Base-by-base conservation (phyloP, 2,888 invertebrate species). In the Galeruca laticollis region DNA sequence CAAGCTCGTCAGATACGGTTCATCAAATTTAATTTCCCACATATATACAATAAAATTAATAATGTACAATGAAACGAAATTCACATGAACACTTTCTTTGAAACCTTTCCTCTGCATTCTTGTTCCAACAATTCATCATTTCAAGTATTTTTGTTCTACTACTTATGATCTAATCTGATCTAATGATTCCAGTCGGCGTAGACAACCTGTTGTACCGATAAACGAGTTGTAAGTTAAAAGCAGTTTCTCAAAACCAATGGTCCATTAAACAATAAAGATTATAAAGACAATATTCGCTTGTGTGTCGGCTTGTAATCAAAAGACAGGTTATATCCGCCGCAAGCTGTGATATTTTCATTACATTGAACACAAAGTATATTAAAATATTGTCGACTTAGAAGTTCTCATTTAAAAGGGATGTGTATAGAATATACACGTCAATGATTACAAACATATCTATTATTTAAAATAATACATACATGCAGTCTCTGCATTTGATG, bases 401-500 rank as follows among this genome's bases (percentile, higher is more conserved):
- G n/a, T n/a, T n/a, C n/a, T n/a, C n/a, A n/a, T n/a, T n/a, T n/a
- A n/a, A n/a, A n/a, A 52, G 52, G 47, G 47, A 47, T 47, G 47
- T 47, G 47, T 5, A 47, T 47, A 18, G 47, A 47, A 18, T 47
- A 8, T 2, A 18, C 47, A 47, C 18, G 47, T 15, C 47, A 47
- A 47, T 47, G 47, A 47, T 47, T 47, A 26, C 52, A 26, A 52
- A 52, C 26, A 52, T 52, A 52, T 52, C 52, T 52, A 13, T 52
- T 52, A 52, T 52, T 52, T 26, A 15, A 26, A 52, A 26, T 52
- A 52, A 26, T 21, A 52, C 51, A 9, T 21, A 52, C n/a, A 47
- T 47, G 43, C 21, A 13, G 52, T 52, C 21, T 52, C 26, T 57
- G 56, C 20, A 18, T 57, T 57, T 57, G 56, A 57, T 57, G 33